Evolutionary conservation across 64 coral and sea anemone species (phyloP), one percentile per base, ranked within the genome.

Genomic region (Montipora foliosa): DNA sequence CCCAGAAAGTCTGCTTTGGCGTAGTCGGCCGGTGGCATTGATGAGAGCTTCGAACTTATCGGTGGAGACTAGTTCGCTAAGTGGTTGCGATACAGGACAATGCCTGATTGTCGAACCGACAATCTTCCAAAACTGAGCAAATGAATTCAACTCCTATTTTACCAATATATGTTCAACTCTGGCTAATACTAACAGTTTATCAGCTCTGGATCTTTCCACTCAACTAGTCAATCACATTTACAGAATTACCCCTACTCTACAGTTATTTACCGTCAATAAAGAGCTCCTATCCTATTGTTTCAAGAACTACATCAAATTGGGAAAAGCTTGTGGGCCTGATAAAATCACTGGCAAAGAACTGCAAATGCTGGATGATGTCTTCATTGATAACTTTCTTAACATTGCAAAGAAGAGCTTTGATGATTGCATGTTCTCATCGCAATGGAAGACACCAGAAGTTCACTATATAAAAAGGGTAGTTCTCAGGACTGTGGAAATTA

Each of bases 61-160:
- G 37, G 37, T 37, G 37, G 37, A 37, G 37, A 37, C 37, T 37
- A 37, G 37, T 37, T 37, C 37, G 37, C 37, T 37, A 0, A 37
- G 37, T 37, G 37, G 37, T 37, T 37, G 37, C 37, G 37, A 37
- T 37, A 37, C 37, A 37, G 37, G 37, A 37, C 37, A 37, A 37
- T 37, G 37, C 37, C 37, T 37, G 37, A 0, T 37, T 37, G 37
- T 37, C 51, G 74, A 66, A 66, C 52, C 47, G 47, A 91, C 55
- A 29, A 91, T 82, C n/a, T 48, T 19, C 47, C 5, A 49, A 92
- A 92, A 75, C 37, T 37, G 37, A 37, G 80, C 90, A 74, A 73
- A 91, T 48, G 78, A 44, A 47, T 29, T 91, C 17, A 91, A 91
- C 71, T 66, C 79, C 16, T 92, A 76, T 76, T 92, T 92, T 50